These are phyloP conservation scores for Maniola hyperantus DNA, from an alignment of 2,888 invertebrate genomes.

Conservation along the genomic window DNA sequence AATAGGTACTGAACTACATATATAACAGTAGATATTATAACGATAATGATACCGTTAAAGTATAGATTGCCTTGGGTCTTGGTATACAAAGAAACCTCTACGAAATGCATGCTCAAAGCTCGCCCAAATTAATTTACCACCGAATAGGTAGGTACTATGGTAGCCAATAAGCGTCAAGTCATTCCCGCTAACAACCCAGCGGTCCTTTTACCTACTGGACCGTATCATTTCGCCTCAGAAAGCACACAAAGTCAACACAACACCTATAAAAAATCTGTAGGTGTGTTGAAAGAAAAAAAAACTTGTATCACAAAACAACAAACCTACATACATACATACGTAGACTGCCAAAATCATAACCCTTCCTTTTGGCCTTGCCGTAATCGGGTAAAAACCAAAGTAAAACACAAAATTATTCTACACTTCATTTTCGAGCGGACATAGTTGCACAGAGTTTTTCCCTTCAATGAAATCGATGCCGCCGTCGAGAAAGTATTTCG, in stretches of 20 bases:
- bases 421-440: neutral
- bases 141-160: conserved; percentile 44
- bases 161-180: conserved; percentile 63
- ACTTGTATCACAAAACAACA: too few relatives aligned
- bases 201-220: conserved; percentile 61
- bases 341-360: too few relatives aligned
- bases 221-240: conserved; percentile 46
- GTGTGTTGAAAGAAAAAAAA: too few relatives aligned
- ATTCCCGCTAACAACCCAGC: conserved; percentile 63
- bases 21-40: neutral
- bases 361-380: too few relatives aligned
- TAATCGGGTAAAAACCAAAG: too few relatives aligned
- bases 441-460: neutral
- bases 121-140: conserved; percentile 5
- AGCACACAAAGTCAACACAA: conserved; percentile 11
- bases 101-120: conserved; percentile 10
- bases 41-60: neutral
- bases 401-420: neutral
- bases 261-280: neutral
- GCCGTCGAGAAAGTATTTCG: conserved; percentile 16
- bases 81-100: neutral
- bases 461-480: conserved; percentile 24
- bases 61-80: conserved; percentile 1
- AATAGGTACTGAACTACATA: neutral
- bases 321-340: too few relatives aligned